phyloP scores from a whole-genome alignment of 2,797 vertebrate genomes.

The Todus mexicanus region DNA sequence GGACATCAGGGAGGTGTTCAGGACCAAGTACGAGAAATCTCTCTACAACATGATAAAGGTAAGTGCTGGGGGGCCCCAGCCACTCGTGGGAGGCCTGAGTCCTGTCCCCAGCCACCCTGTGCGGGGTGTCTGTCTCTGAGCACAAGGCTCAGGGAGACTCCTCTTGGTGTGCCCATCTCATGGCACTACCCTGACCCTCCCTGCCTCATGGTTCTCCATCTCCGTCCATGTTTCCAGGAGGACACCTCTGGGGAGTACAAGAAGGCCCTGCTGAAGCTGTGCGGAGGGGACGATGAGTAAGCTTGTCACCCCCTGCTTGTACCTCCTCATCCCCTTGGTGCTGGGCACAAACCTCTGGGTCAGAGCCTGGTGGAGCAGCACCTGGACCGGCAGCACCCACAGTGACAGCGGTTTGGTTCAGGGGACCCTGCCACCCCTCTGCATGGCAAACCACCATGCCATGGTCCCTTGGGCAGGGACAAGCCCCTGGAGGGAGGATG shows the following conservation, averaged over 20 bases:
- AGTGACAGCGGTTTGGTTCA: fast-evolving
- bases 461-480: background rate
- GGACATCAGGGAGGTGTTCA: conserved; percentile 96
- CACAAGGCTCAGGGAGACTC: background rate
- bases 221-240: conserved; percentile 75
- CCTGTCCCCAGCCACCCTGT: too few species aligned
- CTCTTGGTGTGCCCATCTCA: background rate
- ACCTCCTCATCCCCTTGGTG: background rate
- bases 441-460: background rate
- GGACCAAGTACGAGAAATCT: conserved; percentile 92
- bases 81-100: too few species aligned
- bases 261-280: conserved; percentile 89
- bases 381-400: background rate
- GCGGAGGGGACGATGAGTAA: conserved; percentile 97
- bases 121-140: background rate
- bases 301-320: background rate
- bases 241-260: conserved; percentile 98
- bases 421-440: background rate
- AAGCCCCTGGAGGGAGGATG: background rate
- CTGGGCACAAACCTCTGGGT: background rate
- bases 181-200: background rate
- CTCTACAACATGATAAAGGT: conserved; percentile 95
- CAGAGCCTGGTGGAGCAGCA: background rate
- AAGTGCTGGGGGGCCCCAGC: fast-evolving
- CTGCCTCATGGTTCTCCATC: background rate